A percentile compares a stretch with the other conserved stretches of the same genome.
phyloP scores from a whole-genome alignment of 2,888 invertebrate genomes.

The Yponomeuta sedellus region DNA sequence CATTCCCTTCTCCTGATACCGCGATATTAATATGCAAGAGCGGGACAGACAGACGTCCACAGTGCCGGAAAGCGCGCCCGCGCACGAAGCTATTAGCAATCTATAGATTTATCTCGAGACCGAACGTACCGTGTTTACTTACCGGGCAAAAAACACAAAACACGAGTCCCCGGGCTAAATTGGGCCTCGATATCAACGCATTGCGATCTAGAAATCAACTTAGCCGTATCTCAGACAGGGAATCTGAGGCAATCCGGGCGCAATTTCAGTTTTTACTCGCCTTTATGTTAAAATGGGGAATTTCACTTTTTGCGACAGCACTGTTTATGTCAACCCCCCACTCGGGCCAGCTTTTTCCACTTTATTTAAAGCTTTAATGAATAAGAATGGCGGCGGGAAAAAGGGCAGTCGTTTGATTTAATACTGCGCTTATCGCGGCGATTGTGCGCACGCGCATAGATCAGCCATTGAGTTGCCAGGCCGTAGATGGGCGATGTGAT shows the following conservation, averaged over 20 bases:
- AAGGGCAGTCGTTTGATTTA: constrained; percentile 62
- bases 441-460: constrained; percentile 32
- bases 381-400: constrained; percentile 63
- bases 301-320: constrained; percentile 28
- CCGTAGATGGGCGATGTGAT: constrained; percentile 4
- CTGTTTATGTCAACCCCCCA: constrained; percentile 72
- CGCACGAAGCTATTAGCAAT: not conserved
- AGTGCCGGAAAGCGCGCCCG: no score
- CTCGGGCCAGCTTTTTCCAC: constrained; percentile 53
- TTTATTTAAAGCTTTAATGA: constrained; percentile 73
- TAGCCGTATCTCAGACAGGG: constrained; percentile 29
- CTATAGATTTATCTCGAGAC: not conserved
- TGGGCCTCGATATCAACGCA: constrained; percentile 12
- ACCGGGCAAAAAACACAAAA: not conserved
- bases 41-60: no score
- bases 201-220: constrained; percentile 11
- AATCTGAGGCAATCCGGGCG: constrained; percentile 23
- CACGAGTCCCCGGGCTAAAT: constrained; percentile 3
- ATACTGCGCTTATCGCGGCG: constrained; percentile 47
- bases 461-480: not conserved
- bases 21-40: no score
- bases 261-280: constrained; percentile 37
- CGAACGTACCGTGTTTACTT: constrained; percentile 7
- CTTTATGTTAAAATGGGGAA: constrained; percentile 45
- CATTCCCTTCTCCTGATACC: no score